These are phyloP conservation scores for Sebastes matsubarae DNA, from an alignment of 2,797 vertebrate species.

Conservation along the genomic window DNA sequence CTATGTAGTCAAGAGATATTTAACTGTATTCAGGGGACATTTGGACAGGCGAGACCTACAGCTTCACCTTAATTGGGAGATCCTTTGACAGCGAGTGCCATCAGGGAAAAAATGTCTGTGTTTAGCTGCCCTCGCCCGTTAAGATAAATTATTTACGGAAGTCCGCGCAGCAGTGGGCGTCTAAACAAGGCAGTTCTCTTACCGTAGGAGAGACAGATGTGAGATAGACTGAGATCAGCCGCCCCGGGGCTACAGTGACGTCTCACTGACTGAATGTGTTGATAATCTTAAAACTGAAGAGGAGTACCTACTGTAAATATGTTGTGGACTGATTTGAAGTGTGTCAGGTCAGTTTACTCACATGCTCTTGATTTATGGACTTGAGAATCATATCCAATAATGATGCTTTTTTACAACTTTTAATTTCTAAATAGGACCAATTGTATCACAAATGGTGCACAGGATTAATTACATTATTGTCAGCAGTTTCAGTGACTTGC, in stretches of 20 bases:
- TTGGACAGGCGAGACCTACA: neutral
- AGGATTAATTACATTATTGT: neutral
- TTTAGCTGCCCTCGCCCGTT: conserved; percentile 49
- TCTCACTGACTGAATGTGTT: neutral
- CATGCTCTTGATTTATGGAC: neutral
- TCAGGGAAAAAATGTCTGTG: conserved; percentile 25
- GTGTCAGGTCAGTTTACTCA: neutral
- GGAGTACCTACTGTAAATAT: conserved; percentile 23
- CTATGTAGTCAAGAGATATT: neutral
- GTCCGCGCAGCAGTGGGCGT: conserved; percentile 33
- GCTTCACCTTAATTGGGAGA: neutral
- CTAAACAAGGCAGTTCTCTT: conserved; percentile 35
- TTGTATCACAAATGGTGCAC: neutral
- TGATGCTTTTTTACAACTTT: neutral
- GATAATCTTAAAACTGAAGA: conserved; percentile 12
- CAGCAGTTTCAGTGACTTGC: too few species aligned
- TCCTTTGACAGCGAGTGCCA: neutral
- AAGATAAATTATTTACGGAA: conserved; percentile 75
- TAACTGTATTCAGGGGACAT: neutral
- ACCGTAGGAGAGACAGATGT: conserved; percentile 40
- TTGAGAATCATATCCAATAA: neutral
- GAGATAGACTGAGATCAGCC: conserved; percentile 30
- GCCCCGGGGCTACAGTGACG: neutral
- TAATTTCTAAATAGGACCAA: neutral
- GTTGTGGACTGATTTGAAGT: neutral